phyloP scores from a whole-genome alignment of 2,888 invertebrate genomes.

The Hemicrepidius hirtus region DNA sequence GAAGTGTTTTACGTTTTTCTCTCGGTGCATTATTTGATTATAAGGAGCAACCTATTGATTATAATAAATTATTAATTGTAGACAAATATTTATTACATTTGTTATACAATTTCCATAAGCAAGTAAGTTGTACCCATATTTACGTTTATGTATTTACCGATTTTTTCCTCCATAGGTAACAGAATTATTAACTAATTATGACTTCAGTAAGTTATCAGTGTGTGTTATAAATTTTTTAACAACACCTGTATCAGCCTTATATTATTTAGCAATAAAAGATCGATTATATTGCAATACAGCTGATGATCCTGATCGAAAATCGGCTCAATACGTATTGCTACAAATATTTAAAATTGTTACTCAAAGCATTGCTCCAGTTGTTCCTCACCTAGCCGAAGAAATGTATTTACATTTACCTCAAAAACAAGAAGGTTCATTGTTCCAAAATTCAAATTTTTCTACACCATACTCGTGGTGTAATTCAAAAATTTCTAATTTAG shows the following conservation, averaged over 20 bases:
- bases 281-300: conserved; percentile 86
- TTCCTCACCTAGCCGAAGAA: conserved; percentile 93
- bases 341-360: conserved; percentile 81
- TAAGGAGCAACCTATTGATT: conserved; percentile 68
- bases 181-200: conserved; percentile 74
- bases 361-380: conserved; percentile 85
- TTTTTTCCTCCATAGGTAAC: conserved; percentile 70
- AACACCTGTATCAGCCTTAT: conserved; percentile 86
- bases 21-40: conserved; percentile 80
- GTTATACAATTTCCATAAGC: conserved; percentile 76
- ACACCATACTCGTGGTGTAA: conserved; percentile 72
- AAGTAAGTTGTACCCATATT: conserved; percentile 73
- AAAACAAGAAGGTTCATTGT: conserved; percentile 69
- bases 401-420: conserved; percentile 74
- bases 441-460: conserved; percentile 59
- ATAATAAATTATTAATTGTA: conserved; percentile 73
- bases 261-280: conserved; percentile 88
- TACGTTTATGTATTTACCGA: too few species aligned
- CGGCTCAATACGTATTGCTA: conserved; percentile 82
- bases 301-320: conserved; percentile 76
- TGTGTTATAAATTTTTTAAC: conserved; percentile 77
- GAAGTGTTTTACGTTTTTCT: conserved; percentile 87
- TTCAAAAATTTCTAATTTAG: conserved; percentile 68
- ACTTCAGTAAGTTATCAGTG: conserved; percentile 78
- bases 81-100: conserved; percentile 87